Evolutionary conservation across 2,113 vertebrate genomes (phyloP).

Genomic region (Siniperca knerii): DNA sequence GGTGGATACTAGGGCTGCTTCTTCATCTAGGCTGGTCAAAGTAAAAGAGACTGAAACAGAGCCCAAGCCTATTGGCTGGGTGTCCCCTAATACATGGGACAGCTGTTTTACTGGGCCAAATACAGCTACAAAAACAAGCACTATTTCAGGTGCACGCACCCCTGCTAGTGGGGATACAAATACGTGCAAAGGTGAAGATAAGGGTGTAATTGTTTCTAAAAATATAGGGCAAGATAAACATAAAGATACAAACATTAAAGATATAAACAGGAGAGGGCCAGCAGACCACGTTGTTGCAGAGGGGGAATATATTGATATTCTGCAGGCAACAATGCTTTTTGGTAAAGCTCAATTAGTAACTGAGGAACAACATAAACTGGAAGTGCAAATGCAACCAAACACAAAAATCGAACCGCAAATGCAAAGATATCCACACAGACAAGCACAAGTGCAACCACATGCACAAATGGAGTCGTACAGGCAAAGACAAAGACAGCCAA

Average conservation of each 20-base stretch:
- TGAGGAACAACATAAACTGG: slow-evolving; percentile 44
- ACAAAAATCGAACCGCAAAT: slow-evolving; percentile 18
- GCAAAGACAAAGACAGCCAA: slow-evolving; percentile 39
- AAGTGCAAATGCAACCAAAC: slow-evolving; percentile 31
- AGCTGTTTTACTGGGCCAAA: slow-evolving; percentile 60
- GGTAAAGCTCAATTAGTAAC: slow-evolving; percentile 31
- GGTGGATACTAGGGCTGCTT: slow-evolving; percentile 72
- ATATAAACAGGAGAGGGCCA: slow-evolving; percentile 18
- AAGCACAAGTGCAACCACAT: slow-evolving; percentile 36
- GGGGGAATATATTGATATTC: slow-evolving; percentile 89
- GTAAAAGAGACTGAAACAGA: slow-evolving; percentile 74
- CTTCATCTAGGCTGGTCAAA: slow-evolving; percentile 78
- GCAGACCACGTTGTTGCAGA: slow-evolving; percentile 53
- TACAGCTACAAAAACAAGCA: slow-evolving; percentile 16
- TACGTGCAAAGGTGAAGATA: slow-evolving; percentile 32
- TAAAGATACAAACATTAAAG: slow-evolving; percentile 34
- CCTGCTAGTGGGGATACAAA: slow-evolving; percentile 12
- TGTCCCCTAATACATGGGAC: slow-evolving; percentile 81
- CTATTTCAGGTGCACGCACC: slow-evolving; percentile 12
- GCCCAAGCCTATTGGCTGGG: slow-evolving; percentile 67
- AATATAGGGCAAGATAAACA: slow-evolving; percentile 38
- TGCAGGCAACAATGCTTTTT: slow-evolving; percentile 80
- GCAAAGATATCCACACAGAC: slow-evolving; percentile 31
- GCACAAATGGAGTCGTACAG: slow-evolving; percentile 31
- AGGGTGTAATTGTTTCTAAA: slow-evolving; percentile 29